These are phyloP conservation scores for Carcharodon carcharias DNA, from an alignment of 2,797 vertebrate species.

Conservation along the genomic window DNA sequence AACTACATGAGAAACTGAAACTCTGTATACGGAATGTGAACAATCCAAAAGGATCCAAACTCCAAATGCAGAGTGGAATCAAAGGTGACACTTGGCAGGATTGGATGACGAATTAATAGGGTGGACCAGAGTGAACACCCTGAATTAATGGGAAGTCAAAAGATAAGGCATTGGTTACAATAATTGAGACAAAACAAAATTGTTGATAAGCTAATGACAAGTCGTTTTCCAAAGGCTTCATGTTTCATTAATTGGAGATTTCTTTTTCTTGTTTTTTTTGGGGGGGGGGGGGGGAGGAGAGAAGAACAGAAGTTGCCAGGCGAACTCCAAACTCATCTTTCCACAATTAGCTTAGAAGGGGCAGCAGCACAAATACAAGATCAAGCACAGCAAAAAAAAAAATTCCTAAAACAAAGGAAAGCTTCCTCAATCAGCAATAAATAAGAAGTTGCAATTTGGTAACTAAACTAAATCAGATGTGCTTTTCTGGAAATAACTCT, in stretches of 20 bases:
- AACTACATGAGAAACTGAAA: too few relatives aligned
- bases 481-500: not conserved
- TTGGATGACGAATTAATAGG: not conserved
- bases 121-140: not conserved
- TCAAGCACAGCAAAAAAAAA: too few relatives aligned
- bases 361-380: too few relatives aligned
- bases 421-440: too few relatives aligned
- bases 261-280: too few relatives aligned
- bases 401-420: too few relatives aligned
- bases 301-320: not conserved
- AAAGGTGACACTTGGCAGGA: not conserved
- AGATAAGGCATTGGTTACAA: not conserved
- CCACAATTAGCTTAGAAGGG: too few relatives aligned
- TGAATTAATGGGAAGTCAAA: not conserved
- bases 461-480: too few relatives aligned
- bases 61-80: not conserved
- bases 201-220: not conserved
- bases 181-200: not conserved
- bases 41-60: too few relatives aligned
- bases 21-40: too few relatives aligned
- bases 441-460: too few relatives aligned
- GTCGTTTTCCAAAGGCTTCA: not conserved
- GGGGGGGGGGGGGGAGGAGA: too few relatives aligned
- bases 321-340: not conserved
- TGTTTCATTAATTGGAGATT: not conserved